phyloP scores from a whole-genome alignment of 2,113 vertebrate species.

The Entosphenus tridentatus region DNA sequence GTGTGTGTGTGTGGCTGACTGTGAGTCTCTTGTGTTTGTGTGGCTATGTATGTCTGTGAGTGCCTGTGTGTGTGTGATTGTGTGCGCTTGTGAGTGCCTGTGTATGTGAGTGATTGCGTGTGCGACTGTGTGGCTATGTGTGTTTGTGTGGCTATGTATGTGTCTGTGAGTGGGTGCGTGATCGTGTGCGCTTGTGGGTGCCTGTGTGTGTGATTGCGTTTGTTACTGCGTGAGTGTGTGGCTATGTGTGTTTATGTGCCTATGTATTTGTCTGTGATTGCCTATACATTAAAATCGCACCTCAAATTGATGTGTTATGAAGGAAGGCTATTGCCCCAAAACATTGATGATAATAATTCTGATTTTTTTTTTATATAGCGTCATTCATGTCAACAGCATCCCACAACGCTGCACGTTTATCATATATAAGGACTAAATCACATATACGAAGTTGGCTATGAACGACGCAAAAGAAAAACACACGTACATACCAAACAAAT shows the following conservation, averaged over 20 bases:
- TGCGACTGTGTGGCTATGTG: not conserved
- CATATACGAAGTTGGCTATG: too few relatives aligned
- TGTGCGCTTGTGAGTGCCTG: not conserved
- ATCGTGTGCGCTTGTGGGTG: not conserved
- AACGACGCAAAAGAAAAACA: too few relatives aligned
- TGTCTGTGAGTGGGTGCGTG: not conserved
- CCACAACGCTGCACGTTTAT: too few relatives aligned
- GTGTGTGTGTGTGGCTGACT: too few relatives aligned
- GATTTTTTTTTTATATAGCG: too few relatives aligned
- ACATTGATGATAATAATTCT: too few relatives aligned
- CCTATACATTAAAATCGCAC: not conserved
- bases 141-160: not conserved
- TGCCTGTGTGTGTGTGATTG: not conserved
- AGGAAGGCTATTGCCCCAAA: too few relatives aligned
- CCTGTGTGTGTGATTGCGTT: not conserved
- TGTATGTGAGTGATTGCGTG: not conserved
- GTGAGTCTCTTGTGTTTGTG: too few relatives aligned
- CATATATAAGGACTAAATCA: too few relatives aligned
- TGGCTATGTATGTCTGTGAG: too few relatives aligned
- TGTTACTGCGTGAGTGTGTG: not conserved
- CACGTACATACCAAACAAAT: too few relatives aligned
- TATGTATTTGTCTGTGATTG: not conserved
- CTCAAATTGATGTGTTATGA: not conserved
- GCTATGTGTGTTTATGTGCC: not conserved
- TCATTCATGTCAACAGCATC: too few relatives aligned